A percentile compares a stretch with the other conserved stretches of the same genome.
phyloP scores from a whole-genome alignment of 2,113 vertebrate species.

The Antechinus flavipes region DNA sequence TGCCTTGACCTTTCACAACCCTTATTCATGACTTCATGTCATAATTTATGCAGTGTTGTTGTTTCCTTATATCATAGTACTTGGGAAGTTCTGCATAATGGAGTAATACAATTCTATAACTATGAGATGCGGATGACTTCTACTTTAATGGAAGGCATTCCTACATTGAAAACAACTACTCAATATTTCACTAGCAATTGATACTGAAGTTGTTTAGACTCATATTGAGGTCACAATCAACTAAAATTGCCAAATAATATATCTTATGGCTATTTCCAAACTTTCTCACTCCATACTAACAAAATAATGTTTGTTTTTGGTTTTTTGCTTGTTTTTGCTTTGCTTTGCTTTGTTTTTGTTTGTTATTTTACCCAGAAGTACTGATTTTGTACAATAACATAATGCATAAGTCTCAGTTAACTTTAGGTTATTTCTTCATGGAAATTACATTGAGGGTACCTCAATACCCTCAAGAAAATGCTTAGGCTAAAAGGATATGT shows the following conservation, averaged over 20 bases:
- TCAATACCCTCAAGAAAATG: not conserved
- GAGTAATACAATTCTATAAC: not conserved
- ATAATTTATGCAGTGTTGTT: not conserved
- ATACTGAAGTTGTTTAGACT: not conserved
- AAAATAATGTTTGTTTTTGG: not conserved
- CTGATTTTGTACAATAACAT: constrained; percentile 56
- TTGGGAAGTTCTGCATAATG: not conserved
- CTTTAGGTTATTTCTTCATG: not conserved
- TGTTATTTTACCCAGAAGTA: constrained; percentile 38
- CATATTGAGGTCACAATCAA: not conserved
- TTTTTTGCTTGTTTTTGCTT: not conserved
- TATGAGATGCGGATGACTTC: not conserved
- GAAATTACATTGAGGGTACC: not conserved
- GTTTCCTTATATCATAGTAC: not conserved
- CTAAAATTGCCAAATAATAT: not conserved
- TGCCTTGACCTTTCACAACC: not conserved
- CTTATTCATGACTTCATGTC: not conserved
- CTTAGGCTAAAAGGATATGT: not conserved
- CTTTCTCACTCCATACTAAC: not conserved
- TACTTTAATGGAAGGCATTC: not conserved
- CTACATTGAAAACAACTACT: not conserved
- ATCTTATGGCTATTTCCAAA: not conserved
- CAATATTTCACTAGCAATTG: not conserved
- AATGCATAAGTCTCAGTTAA: not conserved
- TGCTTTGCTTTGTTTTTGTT: too few species aligned